phyloP scores from a whole-genome alignment of 2,888 invertebrate species.

The Drosophila rellima region DNA sequence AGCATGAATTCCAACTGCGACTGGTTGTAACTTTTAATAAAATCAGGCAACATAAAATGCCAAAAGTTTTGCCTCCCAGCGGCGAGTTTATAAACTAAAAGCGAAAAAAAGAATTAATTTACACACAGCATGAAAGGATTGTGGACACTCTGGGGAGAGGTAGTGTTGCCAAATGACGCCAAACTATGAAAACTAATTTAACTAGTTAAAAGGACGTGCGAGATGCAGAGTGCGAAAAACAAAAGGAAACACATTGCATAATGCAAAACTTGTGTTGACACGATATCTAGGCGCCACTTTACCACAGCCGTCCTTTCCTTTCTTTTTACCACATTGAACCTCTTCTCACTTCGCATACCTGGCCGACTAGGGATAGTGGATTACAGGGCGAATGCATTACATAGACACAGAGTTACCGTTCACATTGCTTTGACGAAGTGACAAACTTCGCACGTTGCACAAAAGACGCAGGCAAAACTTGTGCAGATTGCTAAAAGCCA shows the following conservation, averaged over 20 bases:
- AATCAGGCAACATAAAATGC: conserved; percentile 59
- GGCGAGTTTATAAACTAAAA: conserved; percentile 63
- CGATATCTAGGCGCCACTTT: conserved; percentile 49
- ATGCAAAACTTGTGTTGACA: conserved; percentile 78
- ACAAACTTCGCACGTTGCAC: conserved; percentile 75
- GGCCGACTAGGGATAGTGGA: conserved; percentile 46
- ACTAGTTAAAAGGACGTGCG: conserved; percentile 60
- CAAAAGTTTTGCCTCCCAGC: conserved; percentile 61
- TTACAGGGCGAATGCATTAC: conserved; percentile 59
- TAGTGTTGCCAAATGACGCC: conserved; percentile 47
- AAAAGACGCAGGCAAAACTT: conserved; percentile 68
- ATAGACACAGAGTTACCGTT: conserved; percentile 45
- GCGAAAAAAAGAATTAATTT: conserved; percentile 63
- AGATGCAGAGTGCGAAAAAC: conserved; percentile 13
- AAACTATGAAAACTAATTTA: conserved; percentile 79
- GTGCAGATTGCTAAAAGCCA: conserved; percentile 59
- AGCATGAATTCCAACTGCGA: conserved; percentile 43
- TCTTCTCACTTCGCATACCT: conserved; percentile 24
- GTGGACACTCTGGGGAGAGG: conserved; percentile 2
- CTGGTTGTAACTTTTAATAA: conserved; percentile 65
- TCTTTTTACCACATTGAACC: neutral
- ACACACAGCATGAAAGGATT: conserved; percentile 46
- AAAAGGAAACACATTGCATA: conserved; percentile 67
- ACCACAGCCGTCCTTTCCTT: conserved; percentile 7
- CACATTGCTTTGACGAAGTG: conserved; percentile 70